Evolutionary conservation across 2,888 invertebrate genomes (phyloP).

Genomic region (Podabrus alpinus): DNA sequence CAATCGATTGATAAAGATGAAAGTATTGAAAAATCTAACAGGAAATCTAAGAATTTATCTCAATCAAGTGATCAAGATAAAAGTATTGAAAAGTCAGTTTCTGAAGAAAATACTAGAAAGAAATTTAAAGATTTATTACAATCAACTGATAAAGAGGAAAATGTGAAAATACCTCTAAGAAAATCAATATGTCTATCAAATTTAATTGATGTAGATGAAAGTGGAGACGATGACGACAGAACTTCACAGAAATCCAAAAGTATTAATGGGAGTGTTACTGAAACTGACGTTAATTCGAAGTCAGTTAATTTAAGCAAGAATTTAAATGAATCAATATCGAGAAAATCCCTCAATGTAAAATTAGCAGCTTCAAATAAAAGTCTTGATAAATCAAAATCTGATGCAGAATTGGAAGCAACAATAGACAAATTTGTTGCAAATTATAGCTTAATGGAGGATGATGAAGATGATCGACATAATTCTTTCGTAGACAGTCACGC

Average conservation of each 20-base stretch:
- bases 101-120: background rate
- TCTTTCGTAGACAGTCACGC: conserved; percentile 45
- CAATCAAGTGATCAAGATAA: no score
- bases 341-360: background rate
- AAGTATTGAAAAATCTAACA: no score
- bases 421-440: background rate
- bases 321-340: background rate
- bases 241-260: background rate
- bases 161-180: background rate
- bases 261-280: background rate
- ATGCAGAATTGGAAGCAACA: background rate
- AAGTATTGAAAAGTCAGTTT: background rate
- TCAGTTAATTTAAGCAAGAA: background rate
- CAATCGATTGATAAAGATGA: no score
- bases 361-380: background rate
- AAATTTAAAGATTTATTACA: background rate
- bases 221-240: background rate
- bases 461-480: conserved; percentile 1
- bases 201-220: background rate
- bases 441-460: background rate
- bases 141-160: background rate
- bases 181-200: no score
- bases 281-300: background rate
- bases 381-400: background rate
- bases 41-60: no score